phyloP scores from a whole-genome alignment of 2,113 vertebrate genomes.

The Clupea harengus region DNA sequence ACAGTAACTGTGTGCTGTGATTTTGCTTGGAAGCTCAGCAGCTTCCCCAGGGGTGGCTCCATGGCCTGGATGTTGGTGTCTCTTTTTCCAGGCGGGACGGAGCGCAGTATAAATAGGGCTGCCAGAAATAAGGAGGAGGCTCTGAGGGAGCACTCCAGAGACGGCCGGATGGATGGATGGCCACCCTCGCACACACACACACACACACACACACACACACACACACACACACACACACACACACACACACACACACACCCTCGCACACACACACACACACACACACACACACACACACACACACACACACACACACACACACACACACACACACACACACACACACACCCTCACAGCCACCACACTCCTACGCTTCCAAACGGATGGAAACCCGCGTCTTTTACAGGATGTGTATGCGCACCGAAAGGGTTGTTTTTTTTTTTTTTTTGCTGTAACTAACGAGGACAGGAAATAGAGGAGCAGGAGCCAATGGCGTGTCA shows the following conservation, averaged over 20 bases:
- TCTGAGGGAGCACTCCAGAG: constrained; percentile 65
- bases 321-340: neutral
- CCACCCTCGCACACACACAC: no score
- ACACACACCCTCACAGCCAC: constrained; percentile 34
- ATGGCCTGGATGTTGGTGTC: constrained; percentile 63
- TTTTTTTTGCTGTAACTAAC: neutral
- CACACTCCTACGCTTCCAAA: constrained; percentile 15
- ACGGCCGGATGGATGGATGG: constrained; percentile 57
- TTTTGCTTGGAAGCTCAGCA: constrained; percentile 11
- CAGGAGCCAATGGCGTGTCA: neutral
- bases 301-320: no score
- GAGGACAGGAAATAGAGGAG: neutral
- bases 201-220: no score
- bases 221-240: no score
- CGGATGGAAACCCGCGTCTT: constrained; percentile 24
- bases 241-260: no score
- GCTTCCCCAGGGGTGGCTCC: constrained; percentile 37
- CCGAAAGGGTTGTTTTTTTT: neutral
- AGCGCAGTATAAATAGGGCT: constrained; percentile 66
- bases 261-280: no score
- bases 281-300: no score
- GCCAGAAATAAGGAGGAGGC: constrained; percentile 70
- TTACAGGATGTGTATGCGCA: constrained; percentile 18
- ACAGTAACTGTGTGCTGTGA: neutral
- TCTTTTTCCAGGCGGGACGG: constrained; percentile 54